phyloP scores from a whole-genome alignment of 2,888 invertebrate species.

The Cantharis flavilabris region DNA sequence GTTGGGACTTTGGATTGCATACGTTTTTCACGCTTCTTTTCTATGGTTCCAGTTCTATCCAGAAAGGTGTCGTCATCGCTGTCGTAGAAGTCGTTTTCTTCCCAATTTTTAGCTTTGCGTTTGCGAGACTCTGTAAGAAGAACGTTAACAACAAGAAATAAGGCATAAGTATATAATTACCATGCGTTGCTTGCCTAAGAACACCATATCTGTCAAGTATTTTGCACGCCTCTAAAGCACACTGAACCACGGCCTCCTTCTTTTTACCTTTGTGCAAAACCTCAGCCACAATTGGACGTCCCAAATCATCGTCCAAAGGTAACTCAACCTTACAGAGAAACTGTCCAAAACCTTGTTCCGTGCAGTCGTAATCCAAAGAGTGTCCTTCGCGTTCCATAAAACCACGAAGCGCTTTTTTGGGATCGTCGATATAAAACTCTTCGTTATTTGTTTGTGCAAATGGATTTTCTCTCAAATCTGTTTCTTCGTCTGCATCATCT shows the following conservation, averaged over 20 bases:
- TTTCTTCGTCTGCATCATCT: slow-evolving; percentile 87
- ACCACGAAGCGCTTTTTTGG: slow-evolving; percentile 90
- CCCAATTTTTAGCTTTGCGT: slow-evolving; percentile 76
- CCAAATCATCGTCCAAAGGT: slow-evolving; percentile 79
- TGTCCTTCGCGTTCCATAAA: slow-evolving; percentile 94
- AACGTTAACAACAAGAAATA: not conserved
- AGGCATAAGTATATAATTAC: slow-evolving; percentile 55
- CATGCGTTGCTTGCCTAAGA: slow-evolving; percentile 84
- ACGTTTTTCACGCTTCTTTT: slow-evolving; percentile 79
- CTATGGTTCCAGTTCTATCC: slow-evolving; percentile 92
- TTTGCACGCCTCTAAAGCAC: slow-evolving; percentile 93
- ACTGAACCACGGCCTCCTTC: slow-evolving; percentile 90
- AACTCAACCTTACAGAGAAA: slow-evolving; percentile 83
- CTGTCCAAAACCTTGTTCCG: slow-evolving; percentile 84
- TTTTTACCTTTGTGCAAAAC: slow-evolving; percentile 89
- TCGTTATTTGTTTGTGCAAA: slow-evolving; percentile 83
- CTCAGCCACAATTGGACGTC: slow-evolving; percentile 80
- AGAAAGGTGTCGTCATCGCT: slow-evolving; percentile 95
- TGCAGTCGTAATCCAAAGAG: slow-evolving; percentile 83
- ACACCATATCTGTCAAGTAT: slow-evolving; percentile 87
- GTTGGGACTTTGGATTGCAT: slow-evolving; percentile 70
- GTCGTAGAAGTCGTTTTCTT: slow-evolving; percentile 89
- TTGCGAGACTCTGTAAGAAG: slow-evolving; percentile 74
- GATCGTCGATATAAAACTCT: slow-evolving; percentile 89
- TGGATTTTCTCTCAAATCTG: slow-evolving; percentile 81